Evolutionary conservation across 1,140 invertebrate species (phyloP), one percentile per base, ranked within the genome.

Genomic region (Psilanteris sp.): DNA sequence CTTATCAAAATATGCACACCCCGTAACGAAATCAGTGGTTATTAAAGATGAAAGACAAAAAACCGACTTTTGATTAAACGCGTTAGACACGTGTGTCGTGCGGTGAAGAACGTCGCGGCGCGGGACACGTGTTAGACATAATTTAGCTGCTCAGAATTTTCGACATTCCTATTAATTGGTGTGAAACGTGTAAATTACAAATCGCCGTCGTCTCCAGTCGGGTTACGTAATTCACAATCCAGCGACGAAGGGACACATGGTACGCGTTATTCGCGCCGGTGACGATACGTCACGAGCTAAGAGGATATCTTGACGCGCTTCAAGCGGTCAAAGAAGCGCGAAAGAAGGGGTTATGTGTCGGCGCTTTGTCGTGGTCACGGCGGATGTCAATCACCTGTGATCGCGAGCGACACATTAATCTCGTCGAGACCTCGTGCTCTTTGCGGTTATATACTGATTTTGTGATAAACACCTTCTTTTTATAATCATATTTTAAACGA

Each of bases 361-460:
- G 85, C 83, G 77, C 85, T 88, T 88, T 88, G 86, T 87, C 86
- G 87, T 75, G 85, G 85, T 87, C 83, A 83, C 83, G 79, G 68
- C 52, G 68, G 43, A 81, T 88, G 87, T 87, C 87, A 87, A 88
- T 88, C 87, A 88, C 68, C 80, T 77, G 80, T 78, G 83, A 87
- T 86, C 85, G 81, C 70, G 83, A 81, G 82, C 85, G 87, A 88
- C 87, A 85, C 87, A 86, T 88, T 87, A 88, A 88, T 88, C 85
- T 84, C 76, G 59, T 34, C 57, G 52, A 67, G 77, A 83, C 80
- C 66, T 77, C 71, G 61, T 68, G 67, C 85, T 83, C 79, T 84
- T 78, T 79, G 64, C 9, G 10, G 18, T 20, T 5, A n/a, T n/a
- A n/a, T n/a, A n/a, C n/a, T n/a, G n/a, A n/a, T n/a, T n/a, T n/a